Evolutionary conservation across 2,113 vertebrate genomes (phyloP).

Genomic region (Plecotus auritus): DNA sequence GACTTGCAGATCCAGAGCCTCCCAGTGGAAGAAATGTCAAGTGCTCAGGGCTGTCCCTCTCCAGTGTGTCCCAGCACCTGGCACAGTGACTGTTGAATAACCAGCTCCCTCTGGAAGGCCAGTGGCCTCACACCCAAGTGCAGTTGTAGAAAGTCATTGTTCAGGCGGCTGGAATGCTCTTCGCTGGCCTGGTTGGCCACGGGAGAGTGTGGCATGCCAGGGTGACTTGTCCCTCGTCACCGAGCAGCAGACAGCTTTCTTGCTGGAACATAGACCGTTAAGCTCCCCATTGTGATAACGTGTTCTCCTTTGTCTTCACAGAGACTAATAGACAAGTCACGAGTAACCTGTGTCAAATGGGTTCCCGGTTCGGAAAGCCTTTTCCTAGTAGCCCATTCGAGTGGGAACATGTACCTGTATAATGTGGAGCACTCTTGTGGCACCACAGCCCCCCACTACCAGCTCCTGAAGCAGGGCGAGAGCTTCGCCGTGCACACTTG

Average conservation of each 20-base stretch:
- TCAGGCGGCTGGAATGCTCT: rapidly evolving
- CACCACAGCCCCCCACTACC: conserved; percentile 96
- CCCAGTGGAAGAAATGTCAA: rapidly evolving
- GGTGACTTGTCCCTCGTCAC: not conserved
- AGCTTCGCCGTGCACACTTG: conserved; percentile 97
- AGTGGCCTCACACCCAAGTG: not conserved
- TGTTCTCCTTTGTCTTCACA: conserved; percentile 84
- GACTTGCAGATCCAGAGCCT: rapidly evolving
- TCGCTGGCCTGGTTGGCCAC: rapidly evolving
- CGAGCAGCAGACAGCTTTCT: not conserved
- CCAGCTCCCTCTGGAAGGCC: not conserved
- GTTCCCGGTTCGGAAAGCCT: conserved; percentile 98
- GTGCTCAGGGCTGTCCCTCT: not conserved
- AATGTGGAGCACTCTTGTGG: conserved; percentile 98
- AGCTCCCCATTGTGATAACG: conserved; percentile 66
- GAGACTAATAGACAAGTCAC: conserved; percentile 99
- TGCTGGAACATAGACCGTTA: not conserved
- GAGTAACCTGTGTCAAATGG: conserved; percentile 98
- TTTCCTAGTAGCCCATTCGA: conserved; percentile 98
- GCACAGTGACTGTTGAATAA: not conserved
- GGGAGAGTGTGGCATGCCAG: not conserved
- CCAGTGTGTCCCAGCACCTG: not conserved
- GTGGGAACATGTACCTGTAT: conserved; percentile 98
- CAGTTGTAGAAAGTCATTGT: not conserved
- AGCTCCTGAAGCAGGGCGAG: conserved; percentile 98